Conservation (phyloP, 2,113 vertebrate species). For the Sinocyclocheilus maitianheensis region DNA sequence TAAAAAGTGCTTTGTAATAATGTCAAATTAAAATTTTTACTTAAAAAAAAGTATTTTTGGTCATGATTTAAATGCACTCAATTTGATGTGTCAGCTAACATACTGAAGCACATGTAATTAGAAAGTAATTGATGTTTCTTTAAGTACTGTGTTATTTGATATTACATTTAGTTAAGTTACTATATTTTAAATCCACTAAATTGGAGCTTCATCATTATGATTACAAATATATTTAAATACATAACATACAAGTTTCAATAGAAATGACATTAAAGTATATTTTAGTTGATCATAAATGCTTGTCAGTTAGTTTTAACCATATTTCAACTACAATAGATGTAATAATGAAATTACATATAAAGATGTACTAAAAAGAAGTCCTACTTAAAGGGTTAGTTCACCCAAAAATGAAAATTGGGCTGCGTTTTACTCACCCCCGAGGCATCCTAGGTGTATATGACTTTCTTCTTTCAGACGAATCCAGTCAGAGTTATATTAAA, state of each 20-base stretch:
- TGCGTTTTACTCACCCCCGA: no score
- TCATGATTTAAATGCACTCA: neutral
- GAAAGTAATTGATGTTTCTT: neutral
- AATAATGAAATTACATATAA: neutral
- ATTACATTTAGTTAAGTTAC: neutral
- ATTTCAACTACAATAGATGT: neutral
- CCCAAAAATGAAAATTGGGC: no score
- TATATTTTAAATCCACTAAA: neutral
- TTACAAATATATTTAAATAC: no score
- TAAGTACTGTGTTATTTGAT: neutral
- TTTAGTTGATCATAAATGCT: neutral
- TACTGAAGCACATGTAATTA: neutral
- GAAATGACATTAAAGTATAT: neutral
- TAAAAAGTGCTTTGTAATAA: neutral
- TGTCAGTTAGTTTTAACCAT: neutral
- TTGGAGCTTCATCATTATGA: neutral
- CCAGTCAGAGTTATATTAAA: no score
- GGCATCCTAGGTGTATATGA: no score
- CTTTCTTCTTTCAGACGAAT: no score
- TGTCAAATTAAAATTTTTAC: neutral
- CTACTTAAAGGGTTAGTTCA: no score
- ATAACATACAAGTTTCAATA: neutral
- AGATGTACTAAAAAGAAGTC: no score
- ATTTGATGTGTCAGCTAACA: neutral
- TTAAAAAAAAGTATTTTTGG: no score